These are phyloP conservation scores for Adelges cooleyi DNA, from an alignment of 1,140 invertebrate genomes.

Conservation along the genomic window DNA sequence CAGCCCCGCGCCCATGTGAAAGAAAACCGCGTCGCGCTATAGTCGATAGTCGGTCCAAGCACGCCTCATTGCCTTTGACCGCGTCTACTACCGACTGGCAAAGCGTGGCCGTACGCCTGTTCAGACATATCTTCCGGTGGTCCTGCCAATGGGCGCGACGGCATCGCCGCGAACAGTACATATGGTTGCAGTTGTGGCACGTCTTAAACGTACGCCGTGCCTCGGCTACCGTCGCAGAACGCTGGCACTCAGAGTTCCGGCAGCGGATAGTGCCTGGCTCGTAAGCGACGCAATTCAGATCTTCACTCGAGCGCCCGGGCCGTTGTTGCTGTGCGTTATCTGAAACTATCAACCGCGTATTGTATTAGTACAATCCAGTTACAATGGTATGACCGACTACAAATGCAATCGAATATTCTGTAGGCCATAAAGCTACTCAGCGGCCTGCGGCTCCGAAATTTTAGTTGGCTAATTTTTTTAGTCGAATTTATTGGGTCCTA, in stretches of 20 bases:
- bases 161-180: slow-evolving; percentile 73
- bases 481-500: too few species aligned
- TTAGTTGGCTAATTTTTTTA: too few species aligned
- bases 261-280: slow-evolving; percentile 46
- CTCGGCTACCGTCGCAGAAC: slow-evolving; percentile 47
- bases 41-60: slow-evolving; percentile 63
- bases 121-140: slow-evolving; percentile 78
- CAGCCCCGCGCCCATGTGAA: slow-evolving; percentile 75
- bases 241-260: slow-evolving; percentile 61
- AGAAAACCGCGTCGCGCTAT: slow-evolving; percentile 67
- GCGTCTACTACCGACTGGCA: slow-evolving; percentile 79
- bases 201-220: slow-evolving; percentile 66
- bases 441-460: too few species aligned
- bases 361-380: background rate
- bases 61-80: slow-evolving; percentile 68
- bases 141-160: slow-evolving; percentile 79
- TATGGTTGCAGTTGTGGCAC: slow-evolving; percentile 86
- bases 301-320: background rate
- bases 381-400: background rate
- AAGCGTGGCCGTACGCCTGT: slow-evolving; percentile 71
- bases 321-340: background rate
- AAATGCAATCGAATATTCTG: too few species aligned
- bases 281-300: too few species aligned
- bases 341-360: slow-evolving; percentile 1
- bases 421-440: too few species aligned